Conservation (phyloP, 2,113 vertebrate species). For the Tricholaema leucomelas region DNA sequence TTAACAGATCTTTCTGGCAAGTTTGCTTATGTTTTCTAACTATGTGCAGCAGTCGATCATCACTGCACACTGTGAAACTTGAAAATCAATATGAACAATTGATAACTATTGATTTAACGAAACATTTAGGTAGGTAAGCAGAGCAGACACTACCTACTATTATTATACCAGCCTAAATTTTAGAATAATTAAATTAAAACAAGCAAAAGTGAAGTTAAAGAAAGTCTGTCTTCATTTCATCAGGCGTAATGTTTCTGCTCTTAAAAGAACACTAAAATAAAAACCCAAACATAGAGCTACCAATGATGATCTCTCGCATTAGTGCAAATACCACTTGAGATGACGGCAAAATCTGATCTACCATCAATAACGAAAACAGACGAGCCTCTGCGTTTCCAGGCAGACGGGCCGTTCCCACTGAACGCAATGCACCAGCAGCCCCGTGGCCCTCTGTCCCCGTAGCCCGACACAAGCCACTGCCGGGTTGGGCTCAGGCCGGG, state of each 20-base stretch:
- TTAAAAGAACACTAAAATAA: neutral
- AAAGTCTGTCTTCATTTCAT: neutral
- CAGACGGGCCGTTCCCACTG: accelerated
- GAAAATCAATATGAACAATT: neutral
- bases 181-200: neutral
- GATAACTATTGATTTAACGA: neutral
- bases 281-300: neutral
- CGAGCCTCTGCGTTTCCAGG: accelerated
- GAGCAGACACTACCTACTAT: neutral
- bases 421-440: neutral
- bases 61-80: neutral
- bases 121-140: neutral
- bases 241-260: neutral
- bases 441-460: neutral
- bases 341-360: accelerated
- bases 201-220: neutral
- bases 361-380: accelerated
- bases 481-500: neutral
- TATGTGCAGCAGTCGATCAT: neutral
- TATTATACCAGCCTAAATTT: neutral
- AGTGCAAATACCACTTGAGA: neutral
- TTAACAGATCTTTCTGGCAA: neutral
- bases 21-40: neutral
- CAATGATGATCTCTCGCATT: accelerated
- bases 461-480: too few species aligned